A percentile compares a stretch with the other conserved stretches of the same genome.
Evolutionary conservation across 2,888 invertebrate genomes (phyloP).

Genomic region (Petrolisthes manimaculis): DNA sequence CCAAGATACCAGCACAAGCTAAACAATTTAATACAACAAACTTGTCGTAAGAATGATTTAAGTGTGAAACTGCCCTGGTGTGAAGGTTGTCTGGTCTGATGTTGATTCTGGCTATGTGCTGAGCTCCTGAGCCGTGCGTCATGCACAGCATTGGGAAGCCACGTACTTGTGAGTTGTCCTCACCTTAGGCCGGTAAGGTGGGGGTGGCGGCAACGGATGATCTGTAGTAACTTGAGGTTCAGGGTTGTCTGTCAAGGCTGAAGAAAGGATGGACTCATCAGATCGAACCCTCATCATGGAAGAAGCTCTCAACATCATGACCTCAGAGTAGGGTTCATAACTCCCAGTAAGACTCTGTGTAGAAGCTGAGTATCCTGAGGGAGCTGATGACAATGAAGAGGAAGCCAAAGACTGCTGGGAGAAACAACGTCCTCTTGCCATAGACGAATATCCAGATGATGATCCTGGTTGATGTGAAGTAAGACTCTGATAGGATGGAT

Average conservation of each 20-base stretch:
- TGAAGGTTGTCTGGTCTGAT: background rate
- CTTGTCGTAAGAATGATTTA: background rate
- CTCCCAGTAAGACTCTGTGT: slow-evolving; percentile 68
- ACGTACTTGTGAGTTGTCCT: slow-evolving; percentile 66
- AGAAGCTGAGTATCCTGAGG: slow-evolving; percentile 68
- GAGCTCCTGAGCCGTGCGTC: slow-evolving; percentile 25
- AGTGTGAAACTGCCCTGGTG: background rate
- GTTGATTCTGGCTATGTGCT: slow-evolving; percentile 5
- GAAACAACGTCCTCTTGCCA: slow-evolving; percentile 65
- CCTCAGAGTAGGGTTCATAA: slow-evolving; percentile 66
- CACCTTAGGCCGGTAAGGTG: slow-evolving; percentile 66
- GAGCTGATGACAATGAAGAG: slow-evolving; percentile 68
- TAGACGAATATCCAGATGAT: slow-evolving; percentile 67
- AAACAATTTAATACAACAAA: background rate
- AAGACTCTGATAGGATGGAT: slow-evolving; percentile 61
- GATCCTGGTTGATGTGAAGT: slow-evolving; percentile 65
- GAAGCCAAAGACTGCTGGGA: slow-evolving; percentile 67
- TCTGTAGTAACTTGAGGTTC: slow-evolving; percentile 53
- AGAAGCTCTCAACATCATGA: slow-evolving; percentile 49
- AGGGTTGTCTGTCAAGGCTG: slow-evolving; percentile 53
- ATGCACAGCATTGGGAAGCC: slow-evolving; percentile 60
- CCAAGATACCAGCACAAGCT: slow-evolving; percentile 25
- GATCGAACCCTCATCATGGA: slow-evolving; percentile 65
- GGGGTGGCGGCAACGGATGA: slow-evolving; percentile 59
- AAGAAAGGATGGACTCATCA: slow-evolving; percentile 64